These are phyloP conservation scores for Therioaphis trifolii DNA, from an alignment of 2,888 invertebrate species.

Conservation along the genomic window DNA sequence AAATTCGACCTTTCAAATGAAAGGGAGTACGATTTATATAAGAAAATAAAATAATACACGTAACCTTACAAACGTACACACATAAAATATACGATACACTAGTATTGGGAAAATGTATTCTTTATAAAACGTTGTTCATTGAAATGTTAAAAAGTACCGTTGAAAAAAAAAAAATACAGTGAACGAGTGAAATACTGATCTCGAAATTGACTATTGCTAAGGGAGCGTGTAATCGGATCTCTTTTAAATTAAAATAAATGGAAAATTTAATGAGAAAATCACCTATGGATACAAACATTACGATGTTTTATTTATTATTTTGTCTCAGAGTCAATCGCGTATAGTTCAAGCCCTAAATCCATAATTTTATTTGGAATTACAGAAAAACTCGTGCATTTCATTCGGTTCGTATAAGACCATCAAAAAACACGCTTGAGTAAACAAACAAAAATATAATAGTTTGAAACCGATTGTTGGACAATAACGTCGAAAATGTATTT, in stretches of 20 bases:
- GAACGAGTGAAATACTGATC: constrained; percentile 6
- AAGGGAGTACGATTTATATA: neutral
- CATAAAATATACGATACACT: neutral
- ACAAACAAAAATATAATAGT: too few species aligned
- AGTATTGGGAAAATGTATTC: neutral
- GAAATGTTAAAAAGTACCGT: constrained; percentile 36
- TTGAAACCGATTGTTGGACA: too few species aligned
- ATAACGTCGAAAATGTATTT: too few species aligned
- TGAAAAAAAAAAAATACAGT: neutral
- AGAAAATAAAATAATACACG: constrained; percentile 28
- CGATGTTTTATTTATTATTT: too few species aligned
- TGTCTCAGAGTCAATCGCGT: neutral
- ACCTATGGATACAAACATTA: neutral
- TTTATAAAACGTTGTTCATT: constrained; percentile 19
- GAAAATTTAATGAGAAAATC: constrained; percentile 26
- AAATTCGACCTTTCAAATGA: constrained; percentile 11
- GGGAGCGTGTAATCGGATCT: neutral
- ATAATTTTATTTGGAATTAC: neutral
- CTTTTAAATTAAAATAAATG: constrained; percentile 37
- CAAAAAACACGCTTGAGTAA: too few species aligned
- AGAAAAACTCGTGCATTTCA: too few species aligned
- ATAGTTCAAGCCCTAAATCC: neutral
- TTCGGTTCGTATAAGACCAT: too few species aligned
- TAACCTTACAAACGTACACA: neutral
- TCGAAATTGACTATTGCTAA: constrained; percentile 2